Percentiles rank a stretch among this genome's conserved stretches.
These are phyloP conservation scores for Stomatorhinus ivindoensis DNA, from an alignment of 2,113 vertebrate genomes.

Conservation along the genomic window DNA sequence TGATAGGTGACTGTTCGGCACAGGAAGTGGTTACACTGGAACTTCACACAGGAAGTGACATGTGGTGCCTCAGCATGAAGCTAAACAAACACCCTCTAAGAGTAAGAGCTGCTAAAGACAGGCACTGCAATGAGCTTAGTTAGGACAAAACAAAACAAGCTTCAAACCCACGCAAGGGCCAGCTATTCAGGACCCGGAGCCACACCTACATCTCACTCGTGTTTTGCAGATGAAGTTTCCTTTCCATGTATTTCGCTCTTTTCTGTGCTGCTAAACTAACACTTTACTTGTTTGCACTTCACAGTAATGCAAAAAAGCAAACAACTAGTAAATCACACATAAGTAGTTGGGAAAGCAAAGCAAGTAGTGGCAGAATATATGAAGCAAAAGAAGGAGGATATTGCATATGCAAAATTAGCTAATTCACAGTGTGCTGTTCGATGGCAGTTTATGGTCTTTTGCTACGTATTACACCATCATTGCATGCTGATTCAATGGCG, in stretches of 20 bases:
- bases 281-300: not conserved
- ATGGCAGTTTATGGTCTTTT: not conserved
- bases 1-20: conserved; percentile 31
- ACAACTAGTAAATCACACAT: not conserved
- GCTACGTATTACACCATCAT: not conserved
- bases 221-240: not conserved
- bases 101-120: not conserved
- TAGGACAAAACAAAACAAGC: not conserved
- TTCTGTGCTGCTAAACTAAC: not conserved
- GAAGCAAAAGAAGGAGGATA: not conserved
- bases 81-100: not conserved
- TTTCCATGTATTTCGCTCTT: not conserved
- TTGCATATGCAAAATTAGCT: not conserved
- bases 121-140: not conserved
- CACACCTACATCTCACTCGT: not conserved
- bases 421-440: not conserved
- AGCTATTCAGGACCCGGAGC: not conserved
- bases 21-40: conserved; percentile 54
- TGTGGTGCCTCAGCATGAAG: conserved; percentile 12
- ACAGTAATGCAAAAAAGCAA: not conserved
- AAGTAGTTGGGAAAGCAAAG: not conserved
- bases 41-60: conserved; percentile 58
- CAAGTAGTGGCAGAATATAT: not conserved
- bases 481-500: not conserved
- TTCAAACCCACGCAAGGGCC: not conserved